Base-by-base conservation (phyloP, 2,888 invertebrate genomes). In the Papilio elwesi region DNA sequence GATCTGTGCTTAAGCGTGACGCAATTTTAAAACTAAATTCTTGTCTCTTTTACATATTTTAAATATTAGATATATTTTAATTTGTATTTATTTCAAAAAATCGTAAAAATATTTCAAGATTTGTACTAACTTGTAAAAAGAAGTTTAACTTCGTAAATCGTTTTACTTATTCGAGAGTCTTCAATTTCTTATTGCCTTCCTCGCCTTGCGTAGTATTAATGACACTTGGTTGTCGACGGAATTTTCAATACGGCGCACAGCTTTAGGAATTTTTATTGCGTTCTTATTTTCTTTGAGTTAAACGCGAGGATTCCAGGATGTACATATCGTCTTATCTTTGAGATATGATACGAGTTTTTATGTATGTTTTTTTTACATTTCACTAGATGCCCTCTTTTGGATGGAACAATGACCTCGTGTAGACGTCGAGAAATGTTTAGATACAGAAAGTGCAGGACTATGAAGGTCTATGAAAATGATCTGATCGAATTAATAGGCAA, bases 191-290 rank as follows among this genome's bases (percentile, higher is more conserved):
- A 57, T 57, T 57, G 57, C 57, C 13, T 57, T 38, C 26, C 55
- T 38, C 38, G 38, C 26, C 55, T 55, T 55, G 55, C 55, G 55
- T 9, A 57, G 57, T 57, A 53, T 53, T 53, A 57, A 57, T 57
- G 57, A 57, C 38, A 57, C 36, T 57, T 57, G 38, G 38, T 57
- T 57, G 57, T 57, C 57, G 36, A 38, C 36, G 57, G 57, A 57
- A 57, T 57, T 57, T 57, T 57, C 57, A 57, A 57, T 57, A 57
- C 57, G 57, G 57, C 13, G 38, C 38, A n/a, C 13, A 13, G 57
- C 36, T 57, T 57, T 57, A 57, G 57, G 57, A 57, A 57, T 57
- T 57, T 57, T 38, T 57, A 57, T 57, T 57, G 38, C 57, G 36
- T 57, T 57, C 36, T 57, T 57, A 57, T 57, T 57, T 38, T 57